Base-by-base conservation (phyloP, 1,140 invertebrate species). In the Brachionus koreanus region DNA sequence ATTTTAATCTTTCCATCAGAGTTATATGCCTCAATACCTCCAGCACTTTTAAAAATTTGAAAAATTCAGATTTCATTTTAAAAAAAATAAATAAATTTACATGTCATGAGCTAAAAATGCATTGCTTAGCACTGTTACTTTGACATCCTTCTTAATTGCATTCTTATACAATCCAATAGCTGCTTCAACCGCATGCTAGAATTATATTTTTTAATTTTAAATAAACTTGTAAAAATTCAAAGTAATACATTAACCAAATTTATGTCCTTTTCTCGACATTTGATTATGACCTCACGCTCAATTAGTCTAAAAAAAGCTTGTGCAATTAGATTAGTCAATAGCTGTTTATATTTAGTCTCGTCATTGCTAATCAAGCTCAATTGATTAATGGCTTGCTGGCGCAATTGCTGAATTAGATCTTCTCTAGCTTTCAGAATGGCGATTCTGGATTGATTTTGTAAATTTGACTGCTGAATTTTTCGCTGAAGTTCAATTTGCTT, bases 381-480 rank as follows among this genome's bases (percentile, higher is more conserved):
- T 52, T 65, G 39, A 2, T 82, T 2, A 33, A 65, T 35, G n/a
- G 79, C 79, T 46, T 82, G 43, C n/a, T 82, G 57, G 13, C 65
- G 63, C 35, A 82, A 49, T 42, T 46, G 43, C 35, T 82, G 79
- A 43, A 82, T 67, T 19, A 65, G 49, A 61, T 82, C 79, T 19
- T 82, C 79, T 67, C 79, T 61, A 25, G 79, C 79, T 37, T 82
- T 82, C 9, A 82, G 33, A 67, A 82, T 82, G 6, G 79, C 35
- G 2, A 82, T 43, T 65, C 79, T 39, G 12, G 57, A 65, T 23
- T 65, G 57, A 82, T 82, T 82, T n/a, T 65, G 57, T 69, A 82
- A 82, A 46, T 82, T 82, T 49, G 79, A 82, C 10, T 82, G 79
- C 65, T 82, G 79, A 67, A 82, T 82, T 82, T 82, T 82, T 16